A percentile compares a stretch with the other conserved stretches of the same genome.
Evolutionary conservation across 2,797 vertebrate species (phyloP).

Genomic region (Falco naumanni): DNA sequence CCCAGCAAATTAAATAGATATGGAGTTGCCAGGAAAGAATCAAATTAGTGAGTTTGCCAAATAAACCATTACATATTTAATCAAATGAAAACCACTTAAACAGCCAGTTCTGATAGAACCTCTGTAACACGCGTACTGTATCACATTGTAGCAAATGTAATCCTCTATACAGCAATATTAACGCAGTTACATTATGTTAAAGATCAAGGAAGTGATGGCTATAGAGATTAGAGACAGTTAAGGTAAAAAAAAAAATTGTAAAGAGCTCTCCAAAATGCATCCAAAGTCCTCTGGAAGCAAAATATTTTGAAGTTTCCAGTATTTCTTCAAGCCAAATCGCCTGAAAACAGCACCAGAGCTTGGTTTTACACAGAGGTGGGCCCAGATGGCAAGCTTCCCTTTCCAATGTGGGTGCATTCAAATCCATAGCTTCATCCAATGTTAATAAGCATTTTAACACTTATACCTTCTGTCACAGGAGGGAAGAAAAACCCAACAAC

Average conservation of each 20-base stretch:
- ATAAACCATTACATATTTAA: conserved; percentile 36
- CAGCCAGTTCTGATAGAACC: neutral
- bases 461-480: neutral
- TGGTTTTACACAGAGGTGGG: neutral
- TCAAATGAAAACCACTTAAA: conserved; percentile 21
- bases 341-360: neutral
- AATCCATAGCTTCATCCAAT: neutral
- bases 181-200: neutral
- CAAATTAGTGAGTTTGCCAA: conserved; percentile 15
- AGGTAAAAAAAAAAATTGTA: neutral
- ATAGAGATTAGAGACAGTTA: neutral
- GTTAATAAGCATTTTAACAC: conserved; percentile 25
- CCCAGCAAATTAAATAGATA: conserved; percentile 31
- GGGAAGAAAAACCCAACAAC: neutral
- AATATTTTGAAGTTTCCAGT: neutral
- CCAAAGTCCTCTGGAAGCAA: neutral
- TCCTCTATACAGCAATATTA: neutral
- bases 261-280: neutral
- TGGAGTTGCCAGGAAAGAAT: neutral
- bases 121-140: neutral
- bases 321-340: neutral
- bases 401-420: neutral
- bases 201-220: neutral
- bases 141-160: neutral
- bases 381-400: neutral